Conservation (phyloP, 1,140 invertebrate genomes). For the Campodea augens region DNA sequence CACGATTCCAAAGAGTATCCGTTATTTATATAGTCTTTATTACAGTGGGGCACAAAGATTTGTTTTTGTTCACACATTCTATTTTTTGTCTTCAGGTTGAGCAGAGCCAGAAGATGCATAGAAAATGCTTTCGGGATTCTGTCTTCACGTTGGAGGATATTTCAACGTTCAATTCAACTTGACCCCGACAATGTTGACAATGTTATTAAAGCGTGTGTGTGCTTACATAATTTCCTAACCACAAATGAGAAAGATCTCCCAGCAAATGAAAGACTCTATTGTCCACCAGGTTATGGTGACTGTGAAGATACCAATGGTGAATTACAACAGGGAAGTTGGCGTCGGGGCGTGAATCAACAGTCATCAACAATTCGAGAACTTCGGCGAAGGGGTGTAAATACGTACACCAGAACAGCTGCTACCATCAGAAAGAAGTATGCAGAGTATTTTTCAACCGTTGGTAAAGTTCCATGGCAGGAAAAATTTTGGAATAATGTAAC, state of each 20-base stretch:
- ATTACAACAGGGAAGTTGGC: slow-evolving; percentile 2
- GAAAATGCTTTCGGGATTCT: slow-evolving; percentile 7
- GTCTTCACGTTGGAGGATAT: background rate
- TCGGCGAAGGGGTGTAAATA: background rate
- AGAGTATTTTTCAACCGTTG: background rate
- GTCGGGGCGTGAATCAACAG: background rate
- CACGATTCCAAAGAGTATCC: no score
- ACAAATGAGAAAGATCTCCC: background rate
- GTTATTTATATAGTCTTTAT: no score
- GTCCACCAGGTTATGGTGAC: slow-evolving; percentile 1
- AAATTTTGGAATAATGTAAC: no score
- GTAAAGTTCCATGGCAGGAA: background rate
- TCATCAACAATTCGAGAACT: background rate
- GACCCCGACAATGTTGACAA: slow-evolving; percentile 3
- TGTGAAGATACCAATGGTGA: background rate
- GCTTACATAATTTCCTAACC: slow-evolving; percentile 6
- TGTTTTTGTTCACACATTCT: no score
- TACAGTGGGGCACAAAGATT: no score
- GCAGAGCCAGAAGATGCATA: slow-evolving; percentile 14
- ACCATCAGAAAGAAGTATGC: background rate
- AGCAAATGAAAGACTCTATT: background rate
- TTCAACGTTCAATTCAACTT: background rate
- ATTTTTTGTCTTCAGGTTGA: no score
- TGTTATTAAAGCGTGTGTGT: slow-evolving; percentile 7
- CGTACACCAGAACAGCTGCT: background rate